phyloP scores from a whole-genome alignment of 2,113 vertebrate species.

The Aix galericulata region DNA sequence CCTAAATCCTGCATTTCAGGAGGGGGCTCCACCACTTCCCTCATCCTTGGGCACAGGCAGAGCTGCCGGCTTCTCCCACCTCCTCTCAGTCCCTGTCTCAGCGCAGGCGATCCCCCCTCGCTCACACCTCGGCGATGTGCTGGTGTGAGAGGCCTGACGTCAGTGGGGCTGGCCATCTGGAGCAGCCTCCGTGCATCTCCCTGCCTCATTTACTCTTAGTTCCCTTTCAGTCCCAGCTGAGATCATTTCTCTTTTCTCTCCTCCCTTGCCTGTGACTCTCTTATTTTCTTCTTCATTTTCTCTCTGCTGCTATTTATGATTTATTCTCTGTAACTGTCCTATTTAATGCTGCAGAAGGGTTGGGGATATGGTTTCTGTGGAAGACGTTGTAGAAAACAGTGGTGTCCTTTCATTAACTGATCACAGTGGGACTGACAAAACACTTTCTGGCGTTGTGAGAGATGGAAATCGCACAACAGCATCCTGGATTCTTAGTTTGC shows the following conservation, averaged over 20 bases:
- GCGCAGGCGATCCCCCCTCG: fast-evolving
- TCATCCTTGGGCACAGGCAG: not conserved
- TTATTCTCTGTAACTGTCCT: not conserved
- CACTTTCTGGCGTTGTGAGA: not conserved
- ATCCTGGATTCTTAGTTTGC: not conserved
- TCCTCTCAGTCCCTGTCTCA: not conserved
- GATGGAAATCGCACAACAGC: not conserved
- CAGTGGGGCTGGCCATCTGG: not conserved
- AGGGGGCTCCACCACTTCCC: not conserved
- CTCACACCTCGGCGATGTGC: not conserved
- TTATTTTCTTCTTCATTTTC: not conserved
- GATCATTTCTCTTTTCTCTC: not conserved
- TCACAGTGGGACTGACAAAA: not conserved
- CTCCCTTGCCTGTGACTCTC: not conserved
- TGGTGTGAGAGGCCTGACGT: not conserved
- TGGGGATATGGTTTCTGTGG: not conserved
- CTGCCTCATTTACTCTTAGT: not conserved
- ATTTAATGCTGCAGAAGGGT: not conserved
- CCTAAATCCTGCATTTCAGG: not conserved
- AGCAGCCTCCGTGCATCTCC: not conserved
- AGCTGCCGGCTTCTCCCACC: not conserved
- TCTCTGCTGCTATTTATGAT: conserved; percentile 40
- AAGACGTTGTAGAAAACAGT: not conserved
- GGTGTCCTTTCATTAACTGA: not conserved
- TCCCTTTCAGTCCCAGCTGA: conserved; percentile 32